These are phyloP conservation scores for Lithophane semibrunnea DNA, from an alignment of 2,888 invertebrate species.

Conservation along the genomic window DNA sequence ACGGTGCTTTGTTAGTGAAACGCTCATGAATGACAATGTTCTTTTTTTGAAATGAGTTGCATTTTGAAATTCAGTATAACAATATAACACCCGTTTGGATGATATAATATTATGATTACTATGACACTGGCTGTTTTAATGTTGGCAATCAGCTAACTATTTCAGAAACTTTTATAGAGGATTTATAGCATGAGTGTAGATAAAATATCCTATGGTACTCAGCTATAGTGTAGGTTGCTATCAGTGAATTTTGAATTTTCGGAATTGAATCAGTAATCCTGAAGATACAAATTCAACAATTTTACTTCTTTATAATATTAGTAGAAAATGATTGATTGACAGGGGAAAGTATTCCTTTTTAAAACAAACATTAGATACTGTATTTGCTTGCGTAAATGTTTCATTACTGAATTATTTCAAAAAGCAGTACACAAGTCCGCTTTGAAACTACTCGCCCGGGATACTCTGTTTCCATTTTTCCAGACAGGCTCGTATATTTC, in stretches of 20 bases:
- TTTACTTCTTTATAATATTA: background rate
- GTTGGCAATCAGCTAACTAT: too few relatives aligned
- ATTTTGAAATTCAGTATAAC: too few relatives aligned
- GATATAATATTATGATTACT: too few relatives aligned
- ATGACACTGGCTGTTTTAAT: too few relatives aligned
- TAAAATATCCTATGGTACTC: background rate
- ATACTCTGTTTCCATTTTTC: background rate
- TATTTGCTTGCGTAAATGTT: background rate
- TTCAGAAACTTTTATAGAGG: too few relatives aligned
- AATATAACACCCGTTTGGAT: too few relatives aligned
- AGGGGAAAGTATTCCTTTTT: constrained; percentile 1
- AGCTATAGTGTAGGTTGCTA: background rate
- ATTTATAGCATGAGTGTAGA: background rate
- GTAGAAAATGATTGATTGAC: background rate
- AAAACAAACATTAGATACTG: background rate
- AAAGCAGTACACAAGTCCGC: too few relatives aligned
- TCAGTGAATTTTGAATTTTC: background rate
- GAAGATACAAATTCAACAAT: background rate
- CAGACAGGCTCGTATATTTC: background rate
- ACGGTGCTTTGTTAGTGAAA: too few relatives aligned
- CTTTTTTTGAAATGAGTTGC: too few relatives aligned
- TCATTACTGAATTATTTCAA: background rate
- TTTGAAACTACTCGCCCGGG: background rate
- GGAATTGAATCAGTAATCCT: background rate
- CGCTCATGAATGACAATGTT: too few relatives aligned